Conservation (phyloP, 2,888 invertebrate genomes). For the Corbicula japonica region DNA sequence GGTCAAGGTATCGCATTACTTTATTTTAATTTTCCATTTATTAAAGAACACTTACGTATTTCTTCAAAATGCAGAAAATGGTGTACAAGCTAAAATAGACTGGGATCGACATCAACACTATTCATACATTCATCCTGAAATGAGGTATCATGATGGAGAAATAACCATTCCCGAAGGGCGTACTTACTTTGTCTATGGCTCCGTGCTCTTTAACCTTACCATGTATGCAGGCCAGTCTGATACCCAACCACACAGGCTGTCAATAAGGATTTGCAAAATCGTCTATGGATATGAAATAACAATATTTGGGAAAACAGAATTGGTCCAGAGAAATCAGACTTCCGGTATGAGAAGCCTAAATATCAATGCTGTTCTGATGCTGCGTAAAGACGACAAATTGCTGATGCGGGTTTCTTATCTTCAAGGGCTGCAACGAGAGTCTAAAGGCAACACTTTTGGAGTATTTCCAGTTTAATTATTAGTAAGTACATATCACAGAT, state of each 20-base stretch:
- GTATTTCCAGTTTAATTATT: constrained; percentile 7
- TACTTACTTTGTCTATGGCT: neutral
- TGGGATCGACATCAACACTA: neutral
- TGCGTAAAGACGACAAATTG: neutral
- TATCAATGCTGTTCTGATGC: neutral
- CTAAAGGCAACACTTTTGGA: constrained; percentile 2
- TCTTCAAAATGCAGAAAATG: too few species aligned
- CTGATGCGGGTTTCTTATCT: neutral
- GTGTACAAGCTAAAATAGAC: neutral
- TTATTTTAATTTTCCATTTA: too few species aligned
- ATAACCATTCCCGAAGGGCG: too few species aligned
- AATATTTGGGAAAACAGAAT: neutral
- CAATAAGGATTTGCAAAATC: neutral
- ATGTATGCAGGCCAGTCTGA: too few species aligned
- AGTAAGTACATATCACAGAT: too few species aligned
- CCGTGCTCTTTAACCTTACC: neutral
- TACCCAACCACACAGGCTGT: neutral
- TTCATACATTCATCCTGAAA: neutral
- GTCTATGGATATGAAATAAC: constrained; percentile 2
- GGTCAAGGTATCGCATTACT: too few species aligned
- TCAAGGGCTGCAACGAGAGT: neutral
- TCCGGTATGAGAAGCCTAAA: neutral
- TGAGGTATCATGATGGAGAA: neutral
- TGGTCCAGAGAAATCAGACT: neutral
- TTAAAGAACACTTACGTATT: too few species aligned